phyloP scores from a whole-genome alignment of 2,113 vertebrate genomes.

The Lagopus leucura region DNA sequence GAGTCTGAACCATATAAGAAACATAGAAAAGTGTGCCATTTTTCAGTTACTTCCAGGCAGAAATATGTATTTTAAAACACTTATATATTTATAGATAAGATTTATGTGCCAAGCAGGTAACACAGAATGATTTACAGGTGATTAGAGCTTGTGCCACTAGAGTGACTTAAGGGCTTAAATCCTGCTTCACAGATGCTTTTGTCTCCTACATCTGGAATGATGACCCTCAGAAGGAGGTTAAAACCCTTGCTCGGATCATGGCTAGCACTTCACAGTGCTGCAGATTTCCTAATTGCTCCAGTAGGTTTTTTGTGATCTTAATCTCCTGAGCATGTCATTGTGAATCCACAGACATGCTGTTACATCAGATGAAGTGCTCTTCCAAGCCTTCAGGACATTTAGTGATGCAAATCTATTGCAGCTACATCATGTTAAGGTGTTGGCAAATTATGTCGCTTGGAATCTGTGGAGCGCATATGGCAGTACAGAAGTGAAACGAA shows the following conservation, averaged over 20 bases:
- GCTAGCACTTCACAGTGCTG: not conserved
- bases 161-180: not conserved
- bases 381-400: constrained; percentile 36
- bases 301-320: not conserved
- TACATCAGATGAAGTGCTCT: constrained; percentile 49
- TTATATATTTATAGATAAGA: constrained; percentile 28
- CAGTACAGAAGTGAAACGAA: not conserved
- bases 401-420: constrained; percentile 20
- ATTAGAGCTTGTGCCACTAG: constrained; percentile 14
- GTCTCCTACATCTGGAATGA: not conserved
- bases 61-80: not conserved
- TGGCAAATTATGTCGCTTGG: not conserved
- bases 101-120: constrained; percentile 3
- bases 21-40: not conserved
- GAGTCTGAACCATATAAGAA: not conserved
- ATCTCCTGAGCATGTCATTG: constrained; percentile 35
- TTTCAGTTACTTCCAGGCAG: not conserved
- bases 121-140: not conserved
- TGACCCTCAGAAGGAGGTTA: not conserved
- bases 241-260: not conserved
- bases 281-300: not conserved
- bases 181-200: not conserved
- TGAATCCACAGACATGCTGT: constrained; percentile 33
- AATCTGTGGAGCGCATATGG: not conserved
- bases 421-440: constrained; percentile 46